Conservation (phyloP, 1,140 invertebrate species). For the Panagrolaimus sp. region DNA sequence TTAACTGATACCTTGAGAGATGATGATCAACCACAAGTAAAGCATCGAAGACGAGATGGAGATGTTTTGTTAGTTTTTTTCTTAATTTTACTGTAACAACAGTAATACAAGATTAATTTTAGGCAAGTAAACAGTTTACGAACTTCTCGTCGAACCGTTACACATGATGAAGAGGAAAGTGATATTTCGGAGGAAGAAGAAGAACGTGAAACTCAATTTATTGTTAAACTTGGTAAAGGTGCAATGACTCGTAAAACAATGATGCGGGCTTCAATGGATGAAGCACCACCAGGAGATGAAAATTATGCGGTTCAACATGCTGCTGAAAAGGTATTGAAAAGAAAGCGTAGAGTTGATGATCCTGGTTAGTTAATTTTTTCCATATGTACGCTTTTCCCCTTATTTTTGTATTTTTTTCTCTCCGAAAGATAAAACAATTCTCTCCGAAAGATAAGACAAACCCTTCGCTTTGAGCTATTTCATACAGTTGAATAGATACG, state of each 20-base stretch:
- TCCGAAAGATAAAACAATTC: too few species aligned
- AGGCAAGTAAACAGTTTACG: background rate
- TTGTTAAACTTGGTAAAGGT: background rate
- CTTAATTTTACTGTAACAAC: too few species aligned
- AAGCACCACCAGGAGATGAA: constrained; percentile 5
- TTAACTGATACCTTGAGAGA: background rate
- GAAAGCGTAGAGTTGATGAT: background rate
- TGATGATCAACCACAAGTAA: background rate
- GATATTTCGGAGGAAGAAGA: background rate
- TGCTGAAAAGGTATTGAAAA: background rate
- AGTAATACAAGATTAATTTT: background rate
- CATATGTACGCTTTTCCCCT: background rate
- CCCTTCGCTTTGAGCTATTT: too few species aligned
- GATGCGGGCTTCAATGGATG: background rate
- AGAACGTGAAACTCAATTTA: constrained; percentile 3
- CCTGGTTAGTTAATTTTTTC: constrained; percentile 1
- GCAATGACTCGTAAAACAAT: background rate
- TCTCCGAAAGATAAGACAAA: too few species aligned
- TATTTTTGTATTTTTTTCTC: background rate
- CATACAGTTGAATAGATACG: too few species aligned
- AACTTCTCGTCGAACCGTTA: background rate
- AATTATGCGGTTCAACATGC: background rate
- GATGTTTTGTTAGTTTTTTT: background rate
- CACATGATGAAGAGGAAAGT: background rate
- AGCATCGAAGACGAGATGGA: background rate